A percentile compares a stretch with the other conserved stretches of the same genome.
Evolutionary conservation across 1,140 invertebrate genomes (phyloP).

Genomic region (Hylaeus anthracinus): DNA sequence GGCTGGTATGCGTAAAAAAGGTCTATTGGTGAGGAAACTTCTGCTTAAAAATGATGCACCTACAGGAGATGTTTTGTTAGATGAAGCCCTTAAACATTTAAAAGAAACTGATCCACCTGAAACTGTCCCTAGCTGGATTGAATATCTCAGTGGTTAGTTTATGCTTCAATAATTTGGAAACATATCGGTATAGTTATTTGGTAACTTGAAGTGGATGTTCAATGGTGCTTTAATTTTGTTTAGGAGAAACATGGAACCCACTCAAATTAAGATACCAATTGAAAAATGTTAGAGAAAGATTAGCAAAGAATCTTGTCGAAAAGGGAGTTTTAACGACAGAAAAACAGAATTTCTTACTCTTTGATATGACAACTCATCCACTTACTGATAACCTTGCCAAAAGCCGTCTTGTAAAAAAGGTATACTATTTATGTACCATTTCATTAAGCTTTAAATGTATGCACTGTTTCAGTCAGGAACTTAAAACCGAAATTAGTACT

Average conservation of each 20-base stretch:
- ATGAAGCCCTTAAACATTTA: slow-evolving; percentile 99
- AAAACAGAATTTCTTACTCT: slow-evolving; percentile 99
- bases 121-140: slow-evolving; percentile 99
- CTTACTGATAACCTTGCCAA: slow-evolving; percentile 98
- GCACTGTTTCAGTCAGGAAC: no score
- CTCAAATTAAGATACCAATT: slow-evolving; percentile 98
- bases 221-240: slow-evolving; percentile 48
- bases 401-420: slow-evolving; percentile 97
- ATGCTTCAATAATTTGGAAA: background rate
- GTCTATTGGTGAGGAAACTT: slow-evolving; percentile 91
- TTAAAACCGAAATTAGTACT: no score
- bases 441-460: background rate
- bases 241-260: slow-evolving; percentile 99
- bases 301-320: slow-evolving; percentile 99
- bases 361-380: slow-evolving; percentile 99
- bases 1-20: slow-evolving; percentile 96
- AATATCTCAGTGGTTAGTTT: slow-evolving; percentile 96
- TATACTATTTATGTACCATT: slow-evolving; percentile 71
- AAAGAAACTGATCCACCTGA: slow-evolving; percentile 98
- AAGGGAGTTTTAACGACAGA: slow-evolving; percentile 99
- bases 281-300: slow-evolving; percentile 98
- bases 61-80: slow-evolving; percentile 98
- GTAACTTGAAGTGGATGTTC: background rate
- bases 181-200: background rate
- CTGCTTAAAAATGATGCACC: slow-evolving; percentile 92